Conservation (phyloP, 1,140 invertebrate genomes). For the Pseudomyrmex sp. region DNA sequence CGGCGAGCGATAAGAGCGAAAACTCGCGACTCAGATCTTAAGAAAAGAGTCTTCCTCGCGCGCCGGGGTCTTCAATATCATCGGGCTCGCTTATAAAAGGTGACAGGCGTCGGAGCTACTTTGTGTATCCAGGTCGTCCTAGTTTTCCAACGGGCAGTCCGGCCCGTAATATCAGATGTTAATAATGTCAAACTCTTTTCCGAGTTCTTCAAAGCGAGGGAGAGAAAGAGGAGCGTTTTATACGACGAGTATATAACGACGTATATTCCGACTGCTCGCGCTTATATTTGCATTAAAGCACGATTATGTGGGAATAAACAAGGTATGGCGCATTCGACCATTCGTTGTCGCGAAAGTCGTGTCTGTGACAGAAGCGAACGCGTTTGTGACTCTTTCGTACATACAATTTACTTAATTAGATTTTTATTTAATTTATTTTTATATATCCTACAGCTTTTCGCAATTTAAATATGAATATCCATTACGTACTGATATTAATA, state of each 20-base stretch:
- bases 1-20: conserved; percentile 48
- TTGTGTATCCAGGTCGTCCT: conserved; percentile 43
- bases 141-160: conserved; percentile 37
- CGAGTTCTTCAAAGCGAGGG: not conserved
- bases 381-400: too few relatives aligned
- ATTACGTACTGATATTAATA: too few relatives aligned
- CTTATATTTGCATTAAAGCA: conserved; percentile 9
- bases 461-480: conserved; percentile 1
- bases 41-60: not conserved
- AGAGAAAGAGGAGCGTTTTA: conserved; percentile 11
- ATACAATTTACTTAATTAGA: too few relatives aligned
- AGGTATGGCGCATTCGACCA: conserved; percentile 10
- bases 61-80: conserved; percentile 40
- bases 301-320: conserved; percentile 1
- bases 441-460: too few relatives aligned
- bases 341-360: not conserved
- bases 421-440: too few relatives aligned
- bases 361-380: too few relatives aligned
- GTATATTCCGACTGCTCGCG: not conserved
- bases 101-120: conserved; percentile 46
- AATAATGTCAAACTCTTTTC: conserved; percentile 42
- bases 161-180: conserved; percentile 45
- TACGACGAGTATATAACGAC: conserved; percentile 23
- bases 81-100: conserved; percentile 48
- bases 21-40: conserved; percentile 51